Percentiles rank a stretch among this genome's conserved stretches.
Evolutionary conservation across 1,140 invertebrate genomes (phyloP).

Genomic region (Spodoptera frugiperda): DNA sequence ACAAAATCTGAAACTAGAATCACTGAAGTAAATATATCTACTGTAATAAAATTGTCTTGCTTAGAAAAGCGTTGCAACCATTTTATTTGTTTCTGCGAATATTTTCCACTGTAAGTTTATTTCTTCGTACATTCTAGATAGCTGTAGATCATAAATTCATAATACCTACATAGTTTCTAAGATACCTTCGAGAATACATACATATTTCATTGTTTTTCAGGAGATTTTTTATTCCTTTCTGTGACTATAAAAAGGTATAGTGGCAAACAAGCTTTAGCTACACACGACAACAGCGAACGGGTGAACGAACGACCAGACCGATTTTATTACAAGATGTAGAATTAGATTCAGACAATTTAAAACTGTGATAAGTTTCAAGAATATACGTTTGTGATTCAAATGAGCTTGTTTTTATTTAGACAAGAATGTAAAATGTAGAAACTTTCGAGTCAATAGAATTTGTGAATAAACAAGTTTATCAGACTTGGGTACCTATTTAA

Average conservation of each 20-base stretch:
- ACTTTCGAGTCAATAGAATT: background rate
- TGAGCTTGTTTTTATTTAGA: conserved; percentile 1
- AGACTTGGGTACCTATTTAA: background rate
- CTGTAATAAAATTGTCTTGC: background rate
- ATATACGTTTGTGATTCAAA: conserved; percentile 16
- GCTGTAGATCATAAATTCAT: too few species aligned
- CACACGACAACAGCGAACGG: conserved; percentile 11
- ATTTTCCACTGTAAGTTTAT: background rate
- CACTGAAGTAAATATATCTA: conserved; percentile 22
- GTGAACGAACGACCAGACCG: conserved; percentile 17
- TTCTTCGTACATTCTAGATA: background rate
- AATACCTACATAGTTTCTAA: background rate
- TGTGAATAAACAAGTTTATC: background rate
- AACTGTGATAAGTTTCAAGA: conserved; percentile 18
- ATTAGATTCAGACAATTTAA: conserved; percentile 24
- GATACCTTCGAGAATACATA: background rate
- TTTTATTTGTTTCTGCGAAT: background rate
- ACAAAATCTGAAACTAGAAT: conserved; percentile 34
- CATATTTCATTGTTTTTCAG: too few species aligned
- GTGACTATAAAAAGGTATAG: background rate
- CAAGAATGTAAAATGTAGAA: conserved; percentile 27
- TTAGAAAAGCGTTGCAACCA: background rate
- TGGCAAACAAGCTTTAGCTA: conserved; percentile 10
- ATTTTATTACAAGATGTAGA: conserved; percentile 32
- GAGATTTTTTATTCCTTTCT: background rate